These are phyloP conservation scores for Lysiphlebus fabarum DNA, from an alignment of 1,140 invertebrate species.

Conservation along the genomic window DNA sequence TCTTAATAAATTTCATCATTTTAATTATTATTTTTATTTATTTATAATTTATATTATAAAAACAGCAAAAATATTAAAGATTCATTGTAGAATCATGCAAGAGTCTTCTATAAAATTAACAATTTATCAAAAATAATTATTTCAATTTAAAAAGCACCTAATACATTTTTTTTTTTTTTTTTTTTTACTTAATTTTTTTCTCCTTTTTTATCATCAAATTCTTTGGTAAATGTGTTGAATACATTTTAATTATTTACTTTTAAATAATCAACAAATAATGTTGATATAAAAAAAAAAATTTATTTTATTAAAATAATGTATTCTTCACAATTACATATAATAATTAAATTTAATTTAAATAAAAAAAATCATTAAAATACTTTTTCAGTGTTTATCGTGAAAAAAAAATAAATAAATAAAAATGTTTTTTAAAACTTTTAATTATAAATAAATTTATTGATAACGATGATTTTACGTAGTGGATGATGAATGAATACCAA, in stretches of 20 bases:
- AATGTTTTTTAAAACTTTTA: conserved; percentile 1
- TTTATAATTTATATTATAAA: too few species aligned
- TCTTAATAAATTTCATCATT: too few species aligned
- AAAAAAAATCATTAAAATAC: background rate
- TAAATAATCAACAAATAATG: conserved; percentile 12
- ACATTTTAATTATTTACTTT: conserved; percentile 3
- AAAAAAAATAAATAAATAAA: conserved; percentile 10
- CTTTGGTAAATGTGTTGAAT: conserved; percentile 24
- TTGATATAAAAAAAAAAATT: conserved; percentile 7
- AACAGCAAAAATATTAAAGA: too few species aligned
- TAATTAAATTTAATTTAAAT: background rate
- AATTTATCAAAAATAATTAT: conserved; percentile 1
- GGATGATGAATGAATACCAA: conserved; percentile 50
- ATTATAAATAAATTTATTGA: conserved; percentile 3
- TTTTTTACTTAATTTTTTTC: too few species aligned
- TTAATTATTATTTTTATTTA: too few species aligned
- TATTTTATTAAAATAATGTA: conserved; percentile 10
- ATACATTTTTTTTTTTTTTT: background rate
- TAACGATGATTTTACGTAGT: background rate
- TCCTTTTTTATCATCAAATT: background rate
- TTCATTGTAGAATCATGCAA: too few species aligned
- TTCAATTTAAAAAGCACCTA: background rate
- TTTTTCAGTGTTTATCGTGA: background rate
- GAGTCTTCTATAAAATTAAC: background rate
- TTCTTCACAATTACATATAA: conserved; percentile 22